Evolutionary conservation across 2,888 invertebrate genomes (phyloP), one percentile per base, ranked within the genome.

Genomic region (Pollenia griseotomentosa): DNA sequence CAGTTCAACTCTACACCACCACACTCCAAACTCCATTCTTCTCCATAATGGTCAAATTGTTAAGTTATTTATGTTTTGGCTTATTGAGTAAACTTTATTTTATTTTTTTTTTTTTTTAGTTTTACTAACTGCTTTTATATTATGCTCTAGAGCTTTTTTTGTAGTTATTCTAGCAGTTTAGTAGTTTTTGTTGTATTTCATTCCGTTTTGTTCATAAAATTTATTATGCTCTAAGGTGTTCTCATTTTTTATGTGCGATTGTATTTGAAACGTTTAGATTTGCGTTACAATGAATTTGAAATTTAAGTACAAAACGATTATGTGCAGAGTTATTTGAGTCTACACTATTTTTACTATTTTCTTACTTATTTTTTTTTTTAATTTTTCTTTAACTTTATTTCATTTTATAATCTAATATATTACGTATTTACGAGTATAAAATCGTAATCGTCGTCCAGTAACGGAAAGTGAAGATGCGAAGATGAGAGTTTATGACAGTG

Each of bases 211-310:
- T 59, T 81, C 77, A 78, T 83, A 84, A 82, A 84, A 87, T 87
- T 84, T 84, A 87, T 87, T 84, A 87, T 84, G 84, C 84, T 84
- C 68, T 84, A 68, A 82, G 84, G 84, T 87, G 87, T 87, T 87
- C 78, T 59, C 81, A 84, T 78, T 84, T 84, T 81, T 70, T 83
- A 55, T 75, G 33, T 53, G 51, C 83, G 53, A 63, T 83, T 70
- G 70, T 70, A 63, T 83, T 83, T 77, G 55, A 83, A 71, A 59
- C 68, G 68, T 70, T 83, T 75, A 83, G 75, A 75, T 75, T 61
- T 75, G 70, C 83, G 77, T 83, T 83, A 63, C 68, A 55, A 70
- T 79, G 83, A 65, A 78, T 83, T 74, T 59, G 48, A 70, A 77
- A 48, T 48, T 51, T 75, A 82, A 82, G 75, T 70, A 83, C 68